Evolutionary conservation across 2,797 vertebrate genomes (phyloP), one percentile per base, ranked within the genome.

Genomic region (Pogoniulus pusillus): DNA sequence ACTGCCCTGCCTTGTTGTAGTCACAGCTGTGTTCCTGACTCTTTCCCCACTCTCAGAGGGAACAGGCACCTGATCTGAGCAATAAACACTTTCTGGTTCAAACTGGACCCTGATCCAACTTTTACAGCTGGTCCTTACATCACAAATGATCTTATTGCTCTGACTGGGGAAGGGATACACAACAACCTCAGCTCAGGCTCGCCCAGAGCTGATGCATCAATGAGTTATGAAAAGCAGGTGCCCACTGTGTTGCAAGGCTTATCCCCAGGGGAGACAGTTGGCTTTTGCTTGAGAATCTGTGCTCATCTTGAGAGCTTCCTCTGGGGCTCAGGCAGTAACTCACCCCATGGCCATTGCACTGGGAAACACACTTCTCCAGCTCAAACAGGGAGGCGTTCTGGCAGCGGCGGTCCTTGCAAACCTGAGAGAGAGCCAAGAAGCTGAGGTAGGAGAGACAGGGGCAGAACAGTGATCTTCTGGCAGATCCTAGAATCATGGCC

Each of bases 401-500:
- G 93, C 99, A 99, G 47, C 96, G 97, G 9, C 98, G 97, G 76
- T 99, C 98, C 92, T 97, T 98, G 96, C 99, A 99, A 74, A 99
- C 98, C 99, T 99, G 96, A 7, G 12, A 10, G 34, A 23, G 8
- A 78, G 8, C 11, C 9, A 12, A 74, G 87, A 63, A 64, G 30
- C 19, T 27, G 34, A 7, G 58, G 7, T 80, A 41, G 4, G 20
- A 2, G 0, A 49, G 43, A 29, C 2, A 16, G 17, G 7, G 47
- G 47, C 23, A 12, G 1, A 4, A 30, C 53, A 34, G 29, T 0
- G 6, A 30, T 30, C 35, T 51, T 47, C 69, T 53, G 45, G 10
- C 27, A 15, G 47, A 49, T 24, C 47, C 23, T 13, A 13, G 47
- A 24, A 49, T 49, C 47, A 49, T 49, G 47, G 47, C 23, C 23